Evolutionary conservation across 2,113 vertebrate species (phyloP).

Genomic region (Nipponia nippon): DNA sequence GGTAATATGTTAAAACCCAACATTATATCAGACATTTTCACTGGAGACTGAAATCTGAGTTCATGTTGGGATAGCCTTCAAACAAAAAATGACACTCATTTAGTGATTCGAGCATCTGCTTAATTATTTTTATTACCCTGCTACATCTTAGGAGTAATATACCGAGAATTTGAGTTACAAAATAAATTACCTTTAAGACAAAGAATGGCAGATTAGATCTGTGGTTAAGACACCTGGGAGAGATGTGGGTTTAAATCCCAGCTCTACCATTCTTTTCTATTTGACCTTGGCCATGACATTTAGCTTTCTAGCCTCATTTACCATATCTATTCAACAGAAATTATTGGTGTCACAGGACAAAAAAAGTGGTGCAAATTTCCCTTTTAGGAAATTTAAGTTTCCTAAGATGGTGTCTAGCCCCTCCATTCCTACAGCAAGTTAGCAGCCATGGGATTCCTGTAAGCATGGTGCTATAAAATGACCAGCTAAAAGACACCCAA

Average conservation of each 20-base stretch:
- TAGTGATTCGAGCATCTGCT: slow-evolving; percentile 42
- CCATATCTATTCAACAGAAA: background rate
- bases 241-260: slow-evolving; percentile 20
- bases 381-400: background rate
- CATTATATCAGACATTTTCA: slow-evolving; percentile 32
- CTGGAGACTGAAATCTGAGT: slow-evolving; percentile 50
- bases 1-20: slow-evolving; percentile 48
- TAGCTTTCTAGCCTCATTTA: background rate
- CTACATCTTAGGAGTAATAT: slow-evolving; percentile 29
- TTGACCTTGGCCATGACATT: slow-evolving; percentile 26
- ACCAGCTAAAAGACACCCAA: background rate
- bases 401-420: background rate
- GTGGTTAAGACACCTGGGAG: slow-evolving; percentile 16
- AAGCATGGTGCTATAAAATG: background rate
- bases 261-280: background rate
- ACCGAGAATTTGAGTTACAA: slow-evolving; percentile 31
- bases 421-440: background rate
- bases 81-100: slow-evolving; percentile 47
- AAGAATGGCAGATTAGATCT: slow-evolving; percentile 31
- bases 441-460: background rate
- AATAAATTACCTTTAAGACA: slow-evolving; percentile 49
- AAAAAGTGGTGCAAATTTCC: background rate
- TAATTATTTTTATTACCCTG: slow-evolving; percentile 55
- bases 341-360: background rate
- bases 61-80: slow-evolving; percentile 42